Percentiles rank a stretch among this genome's conserved stretches.
These are phyloP conservation scores for Apocheima hispidaria DNA, from an alignment of 2,888 invertebrate genomes.

Conservation along the genomic window DNA sequence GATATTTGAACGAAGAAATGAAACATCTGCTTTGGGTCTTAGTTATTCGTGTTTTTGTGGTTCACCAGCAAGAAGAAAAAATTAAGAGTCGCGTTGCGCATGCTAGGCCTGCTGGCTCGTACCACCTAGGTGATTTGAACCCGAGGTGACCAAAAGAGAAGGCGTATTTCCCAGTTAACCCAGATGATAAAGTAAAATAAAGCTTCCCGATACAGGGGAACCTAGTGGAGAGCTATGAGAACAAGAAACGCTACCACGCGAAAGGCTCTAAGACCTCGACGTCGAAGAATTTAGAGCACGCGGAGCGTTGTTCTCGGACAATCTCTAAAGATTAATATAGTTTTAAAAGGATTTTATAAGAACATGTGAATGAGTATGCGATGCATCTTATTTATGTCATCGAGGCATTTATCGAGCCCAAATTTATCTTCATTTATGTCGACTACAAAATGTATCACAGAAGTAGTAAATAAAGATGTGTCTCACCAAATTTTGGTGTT, in stretches of 20 bases:
- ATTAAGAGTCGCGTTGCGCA: too few species aligned
- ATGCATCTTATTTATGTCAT: constrained; percentile 25
- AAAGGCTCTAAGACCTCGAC: background rate
- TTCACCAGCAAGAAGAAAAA: too few species aligned
- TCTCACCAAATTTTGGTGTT: constrained; percentile 30
- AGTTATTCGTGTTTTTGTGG: too few species aligned
- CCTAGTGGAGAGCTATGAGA: too few species aligned
- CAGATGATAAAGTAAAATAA: too few species aligned
- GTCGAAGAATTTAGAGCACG: background rate
- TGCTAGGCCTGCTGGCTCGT: too few species aligned
- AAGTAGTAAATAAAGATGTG: constrained; percentile 16
- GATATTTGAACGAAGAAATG: too few species aligned
- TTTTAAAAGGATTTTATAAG: constrained; percentile 12
- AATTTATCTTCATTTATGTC: constrained; percentile 31
- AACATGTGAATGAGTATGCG: constrained; percentile 11
- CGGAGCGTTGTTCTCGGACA: background rate
- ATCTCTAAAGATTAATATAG: constrained; percentile 5
- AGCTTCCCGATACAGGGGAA: too few species aligned
- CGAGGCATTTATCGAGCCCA: constrained; percentile 25
- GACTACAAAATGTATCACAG: constrained; percentile 8
- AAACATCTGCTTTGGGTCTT: too few species aligned
- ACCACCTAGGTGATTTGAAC: too few species aligned
- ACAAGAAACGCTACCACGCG: constrained; percentile 7
- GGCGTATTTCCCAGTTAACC: too few species aligned
- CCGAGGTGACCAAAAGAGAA: too few species aligned